Conservation (phyloP, 2,888 invertebrate genomes). For the Chloromyia formosa region DNA sequence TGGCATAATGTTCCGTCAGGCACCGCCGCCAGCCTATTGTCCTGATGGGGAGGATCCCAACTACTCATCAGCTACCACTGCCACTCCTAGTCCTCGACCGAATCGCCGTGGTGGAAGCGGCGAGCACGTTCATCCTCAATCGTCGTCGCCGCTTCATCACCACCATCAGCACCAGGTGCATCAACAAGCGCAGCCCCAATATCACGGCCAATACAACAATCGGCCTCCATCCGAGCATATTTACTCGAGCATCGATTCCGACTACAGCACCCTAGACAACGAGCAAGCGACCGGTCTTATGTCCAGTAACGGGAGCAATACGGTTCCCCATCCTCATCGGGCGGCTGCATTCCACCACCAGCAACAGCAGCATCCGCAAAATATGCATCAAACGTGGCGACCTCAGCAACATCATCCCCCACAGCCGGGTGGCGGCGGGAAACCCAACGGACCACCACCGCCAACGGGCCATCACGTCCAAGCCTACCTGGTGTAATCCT, state of each 20-base stretch:
- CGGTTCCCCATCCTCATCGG: slow-evolving; percentile 65
- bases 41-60: slow-evolving; percentile 67
- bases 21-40: slow-evolving; percentile 62
- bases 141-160: slow-evolving; percentile 48
- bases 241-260: slow-evolving; percentile 89
- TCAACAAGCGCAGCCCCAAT: slow-evolving; percentile 56
- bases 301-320: slow-evolving; percentile 51
- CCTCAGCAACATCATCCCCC: slow-evolving; percentile 52
- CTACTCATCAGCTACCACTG: slow-evolving; percentile 72
- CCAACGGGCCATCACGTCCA: slow-evolving; percentile 62
- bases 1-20: slow-evolving; percentile 62
- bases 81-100: slow-evolving; percentile 69
- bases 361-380: slow-evolving; percentile 61
- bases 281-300: slow-evolving; percentile 51
- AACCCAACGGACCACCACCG: neutral
- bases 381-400: slow-evolving; percentile 62
- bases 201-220: slow-evolving; percentile 57
- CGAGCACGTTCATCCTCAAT: slow-evolving; percentile 51
- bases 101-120: slow-evolving; percentile 63
- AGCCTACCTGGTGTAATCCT: slow-evolving; percentile 62
- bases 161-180: slow-evolving; percentile 63
- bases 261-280: slow-evolving; percentile 69
- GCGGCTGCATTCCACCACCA: slow-evolving; percentile 51
- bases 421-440: slow-evolving; percentile 25
- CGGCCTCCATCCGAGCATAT: slow-evolving; percentile 88